Base-by-base conservation (phyloP, 2,888 invertebrate species). In the Stictocephala bisonia region DNA sequence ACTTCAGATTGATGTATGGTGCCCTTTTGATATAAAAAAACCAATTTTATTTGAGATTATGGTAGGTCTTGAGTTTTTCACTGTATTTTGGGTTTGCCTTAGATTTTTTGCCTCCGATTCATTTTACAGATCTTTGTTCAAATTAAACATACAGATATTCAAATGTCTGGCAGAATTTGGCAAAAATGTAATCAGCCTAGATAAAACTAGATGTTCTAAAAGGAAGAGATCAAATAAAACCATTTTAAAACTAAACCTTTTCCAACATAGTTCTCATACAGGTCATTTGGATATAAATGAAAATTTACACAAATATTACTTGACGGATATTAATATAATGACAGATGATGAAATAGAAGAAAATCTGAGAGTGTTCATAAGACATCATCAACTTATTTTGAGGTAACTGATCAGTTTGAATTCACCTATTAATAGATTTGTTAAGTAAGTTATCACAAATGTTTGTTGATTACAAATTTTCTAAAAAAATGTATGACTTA, bases 1-100 rank as follows among this genome's bases (percentile, higher is more conserved):
- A 3, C 64, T 64, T 15, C 64, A 64, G 44, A 64, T 64, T 9
- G 64, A 64, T 15, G 27, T 27, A 26, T 64, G 64, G 64, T 64
- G 64, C 18, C 64, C 64, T 18, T 64, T 40, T 24, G 22, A 64
- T 22, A 26, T 20, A 24, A 24, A 44, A 11, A 13, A 13, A 1
- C n/a, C 24, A 13, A 15, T 44, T 1, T 3, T n/a, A 2, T 64
- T 64, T 44, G 64, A 64, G 26, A 44, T 26, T 15, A 64, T 44
- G 22, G 64, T 64, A 6, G 4, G n/a, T 9, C 15, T 44, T 1
- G 44, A 64, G 44, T 64, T 44, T 18, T 11, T 64, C 24, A 64
- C 64, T 13, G 64, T 44, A 7, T 64, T 41, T 44, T 64, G 64
- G 64, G 64, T 44, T 13, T 41, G 26, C 2, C 6, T 44, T 3